phyloP scores from a whole-genome alignment of 2,113 vertebrate genomes.

The Sitta europaea region DNA sequence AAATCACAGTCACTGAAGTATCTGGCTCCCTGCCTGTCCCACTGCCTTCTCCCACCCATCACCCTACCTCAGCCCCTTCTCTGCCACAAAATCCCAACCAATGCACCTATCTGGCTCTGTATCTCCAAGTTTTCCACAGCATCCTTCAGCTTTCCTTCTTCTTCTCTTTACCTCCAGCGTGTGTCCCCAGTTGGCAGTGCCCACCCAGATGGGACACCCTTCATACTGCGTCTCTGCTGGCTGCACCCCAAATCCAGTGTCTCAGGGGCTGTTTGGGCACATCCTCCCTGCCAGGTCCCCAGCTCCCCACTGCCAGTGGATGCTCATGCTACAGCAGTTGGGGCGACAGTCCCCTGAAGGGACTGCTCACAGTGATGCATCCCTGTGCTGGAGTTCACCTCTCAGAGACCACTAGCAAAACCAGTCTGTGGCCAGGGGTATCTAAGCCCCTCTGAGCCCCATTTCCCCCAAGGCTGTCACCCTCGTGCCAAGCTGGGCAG shows the following conservation, averaged over 20 bases:
- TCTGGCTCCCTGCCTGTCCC: neutral
- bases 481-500: neutral
- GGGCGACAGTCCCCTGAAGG: fast-evolving
- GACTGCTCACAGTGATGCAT: neutral
- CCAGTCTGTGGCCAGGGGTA: fast-evolving
- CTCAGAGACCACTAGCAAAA: neutral
- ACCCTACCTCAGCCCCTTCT: neutral
- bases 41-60: neutral
- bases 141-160: neutral
- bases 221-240: fast-evolving
- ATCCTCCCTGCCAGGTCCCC: neutral
- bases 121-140: neutral
- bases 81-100: neutral
- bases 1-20: neutral
- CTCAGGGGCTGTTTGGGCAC: neutral
- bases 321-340: neutral
- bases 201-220: neutral
- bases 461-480: fast-evolving
- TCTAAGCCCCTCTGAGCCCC: neutral
- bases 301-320: neutral
- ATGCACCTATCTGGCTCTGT: fast-evolving
- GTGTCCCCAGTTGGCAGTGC: no score
- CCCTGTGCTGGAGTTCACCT: neutral
- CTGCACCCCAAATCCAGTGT: neutral
- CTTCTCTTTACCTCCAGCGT: fast-evolving